Percentiles rank a stretch among this genome's conserved stretches.
Evolutionary conservation across 2,113 vertebrate genomes (phyloP).

Genomic region (Tychaedon coryphoeus): DNA sequence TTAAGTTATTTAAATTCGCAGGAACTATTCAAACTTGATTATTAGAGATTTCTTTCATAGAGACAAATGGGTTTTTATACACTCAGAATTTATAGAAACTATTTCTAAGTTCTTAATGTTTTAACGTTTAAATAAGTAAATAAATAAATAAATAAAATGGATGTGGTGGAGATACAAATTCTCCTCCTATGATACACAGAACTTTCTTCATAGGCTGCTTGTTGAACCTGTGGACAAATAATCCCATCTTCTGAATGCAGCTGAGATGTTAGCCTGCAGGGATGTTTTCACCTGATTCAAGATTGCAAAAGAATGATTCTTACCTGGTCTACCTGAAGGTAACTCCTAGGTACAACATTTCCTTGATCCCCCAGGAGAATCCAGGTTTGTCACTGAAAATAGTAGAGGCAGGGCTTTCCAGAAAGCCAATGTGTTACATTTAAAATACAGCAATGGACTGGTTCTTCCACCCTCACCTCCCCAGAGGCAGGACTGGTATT

Average conservation of each 20-base stretch:
- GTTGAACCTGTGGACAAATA: neutral
- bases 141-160: neutral
- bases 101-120: neutral
- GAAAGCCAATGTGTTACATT: accelerated
- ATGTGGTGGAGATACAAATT: neutral
- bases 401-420: neutral
- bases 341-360: neutral
- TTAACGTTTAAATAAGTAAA: neutral
- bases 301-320: neutral
- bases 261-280: neutral
- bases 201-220: neutral
- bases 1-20: neutral
- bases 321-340: neutral
- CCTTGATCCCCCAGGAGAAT: neutral
- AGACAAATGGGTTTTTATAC: accelerated
- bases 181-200: neutral
- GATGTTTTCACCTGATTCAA: neutral
- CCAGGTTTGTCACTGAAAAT: neutral
- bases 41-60: neutral
- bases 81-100: neutral
- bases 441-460: neutral
- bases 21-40: neutral
- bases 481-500: neutral
- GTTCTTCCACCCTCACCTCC: neutral
- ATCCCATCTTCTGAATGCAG: neutral